A percentile compares a stretch with the other conserved stretches of the same genome.
Evolutionary conservation across 2,888 invertebrate species (phyloP).

Genomic region (Campoletis raptor): DNA sequence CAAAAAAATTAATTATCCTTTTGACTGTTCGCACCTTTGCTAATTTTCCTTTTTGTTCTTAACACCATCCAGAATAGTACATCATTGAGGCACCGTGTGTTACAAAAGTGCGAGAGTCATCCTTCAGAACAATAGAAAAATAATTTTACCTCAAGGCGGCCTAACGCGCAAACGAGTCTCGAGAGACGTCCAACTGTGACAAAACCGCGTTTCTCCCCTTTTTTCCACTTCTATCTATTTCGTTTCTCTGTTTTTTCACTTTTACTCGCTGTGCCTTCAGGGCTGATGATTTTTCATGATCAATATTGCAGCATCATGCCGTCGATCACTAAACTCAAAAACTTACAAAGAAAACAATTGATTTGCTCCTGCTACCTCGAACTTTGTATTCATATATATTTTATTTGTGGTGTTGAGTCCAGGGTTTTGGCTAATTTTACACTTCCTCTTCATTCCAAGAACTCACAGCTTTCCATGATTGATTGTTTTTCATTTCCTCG

Average conservation of each 20-base stretch:
- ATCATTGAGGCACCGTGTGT: constrained; percentile 39
- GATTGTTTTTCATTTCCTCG: constrained; percentile 58
- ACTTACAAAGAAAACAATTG: constrained; percentile 47
- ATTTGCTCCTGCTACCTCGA: constrained; percentile 25
- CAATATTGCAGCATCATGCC: constrained; percentile 77
- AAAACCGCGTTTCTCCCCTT: constrained; percentile 63
- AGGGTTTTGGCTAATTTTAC: constrained; percentile 80
- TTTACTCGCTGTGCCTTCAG: constrained; percentile 10
- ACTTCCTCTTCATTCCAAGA: constrained; percentile 76
- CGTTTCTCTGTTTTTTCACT: constrained; percentile 35
- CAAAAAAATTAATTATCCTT: constrained; percentile 11
- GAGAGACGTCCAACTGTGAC: constrained; percentile 72
- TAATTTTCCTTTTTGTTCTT: constrained; percentile 52
- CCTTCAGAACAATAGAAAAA: constrained; percentile 61
- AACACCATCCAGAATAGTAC: constrained; percentile 19
- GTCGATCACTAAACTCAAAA: constrained; percentile 67
- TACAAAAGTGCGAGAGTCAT: constrained; percentile 57
- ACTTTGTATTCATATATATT: constrained; percentile 11
- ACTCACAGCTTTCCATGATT: constrained; percentile 62
- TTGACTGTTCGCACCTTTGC: background rate
- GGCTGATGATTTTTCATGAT: constrained; percentile 58
- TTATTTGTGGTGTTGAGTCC: constrained; percentile 14
- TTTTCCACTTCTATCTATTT: constrained; percentile 49
- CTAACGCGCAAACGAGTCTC: constrained; percentile 45
- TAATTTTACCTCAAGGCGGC: constrained; percentile 46